Evolutionary conservation across 2,113 vertebrate species (phyloP).

Genomic region (Quiscalus mexicanus): DNA sequence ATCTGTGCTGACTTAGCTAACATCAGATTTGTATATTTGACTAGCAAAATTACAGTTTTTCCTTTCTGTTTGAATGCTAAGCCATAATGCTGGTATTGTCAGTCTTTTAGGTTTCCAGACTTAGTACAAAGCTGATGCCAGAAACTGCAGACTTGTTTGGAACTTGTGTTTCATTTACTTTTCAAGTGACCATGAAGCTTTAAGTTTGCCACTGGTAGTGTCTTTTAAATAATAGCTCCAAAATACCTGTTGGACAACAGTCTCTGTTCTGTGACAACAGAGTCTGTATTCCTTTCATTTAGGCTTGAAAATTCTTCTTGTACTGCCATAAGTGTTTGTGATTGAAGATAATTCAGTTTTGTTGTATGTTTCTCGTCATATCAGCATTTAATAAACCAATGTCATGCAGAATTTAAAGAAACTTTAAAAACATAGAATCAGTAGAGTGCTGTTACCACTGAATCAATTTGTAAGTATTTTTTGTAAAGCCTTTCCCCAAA

Average conservation of each 20-base stretch:
- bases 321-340: background rate
- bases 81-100: background rate
- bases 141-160: background rate
- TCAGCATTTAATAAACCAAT: background rate
- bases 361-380: background rate
- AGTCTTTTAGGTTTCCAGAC: background rate
- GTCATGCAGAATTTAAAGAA: background rate
- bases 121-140: background rate
- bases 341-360: background rate
- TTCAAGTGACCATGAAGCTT: background rate
- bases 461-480: background rate
- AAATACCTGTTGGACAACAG: background rate
- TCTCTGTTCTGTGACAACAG: background rate
- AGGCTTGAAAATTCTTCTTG: background rate
- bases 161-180: background rate
- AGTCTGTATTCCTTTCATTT: background rate
- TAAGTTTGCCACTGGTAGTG: background rate
- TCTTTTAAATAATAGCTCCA: background rate
- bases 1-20: background rate
- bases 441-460: background rate
- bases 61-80: background rate
- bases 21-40: background rate
- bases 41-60: background rate
- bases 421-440: background rate
- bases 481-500: background rate